phyloP scores from a whole-genome alignment of 1,140 invertebrate species.

The Akabosia matsudoensis region DNA sequence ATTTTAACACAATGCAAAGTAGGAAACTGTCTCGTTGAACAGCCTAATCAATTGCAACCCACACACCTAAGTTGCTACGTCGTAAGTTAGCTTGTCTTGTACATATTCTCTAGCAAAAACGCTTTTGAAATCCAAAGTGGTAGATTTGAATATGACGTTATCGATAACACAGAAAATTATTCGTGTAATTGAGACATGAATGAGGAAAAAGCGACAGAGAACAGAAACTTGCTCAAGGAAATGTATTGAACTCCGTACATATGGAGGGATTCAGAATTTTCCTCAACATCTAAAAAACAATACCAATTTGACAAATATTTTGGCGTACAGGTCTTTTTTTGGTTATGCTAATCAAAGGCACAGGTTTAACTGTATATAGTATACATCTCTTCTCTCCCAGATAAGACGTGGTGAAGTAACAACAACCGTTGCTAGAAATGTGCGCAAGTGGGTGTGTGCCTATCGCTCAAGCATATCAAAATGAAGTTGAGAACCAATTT shows the following conservation, averaged over 20 bases:
- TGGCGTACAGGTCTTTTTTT: background rate
- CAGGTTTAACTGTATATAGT: too few relatives aligned
- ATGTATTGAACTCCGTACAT: background rate
- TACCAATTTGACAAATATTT: background rate
- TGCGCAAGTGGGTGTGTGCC: background rate
- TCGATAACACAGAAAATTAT: background rate
- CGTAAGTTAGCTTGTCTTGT: background rate
- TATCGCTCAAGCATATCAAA: background rate
- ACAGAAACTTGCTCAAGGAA: background rate
- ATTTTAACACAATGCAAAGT: background rate
- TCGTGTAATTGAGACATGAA: background rate
- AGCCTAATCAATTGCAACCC: background rate
- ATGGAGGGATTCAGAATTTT: too few relatives aligned
- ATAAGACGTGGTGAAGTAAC: too few relatives aligned
- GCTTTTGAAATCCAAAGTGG: too few relatives aligned
- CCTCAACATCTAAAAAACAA: too few relatives aligned
- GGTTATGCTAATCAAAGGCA: too few relatives aligned
- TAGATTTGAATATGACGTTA: background rate
- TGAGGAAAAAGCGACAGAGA: background rate
- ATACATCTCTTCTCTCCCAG: too few relatives aligned
- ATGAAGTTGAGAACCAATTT: background rate
- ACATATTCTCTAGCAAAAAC: too few relatives aligned
- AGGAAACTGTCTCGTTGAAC: background rate
- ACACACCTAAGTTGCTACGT: background rate
- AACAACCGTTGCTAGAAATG: too few relatives aligned